Conservation (phyloP, 2,888 invertebrate genomes). For the Chloroclysta siterata region DNA sequence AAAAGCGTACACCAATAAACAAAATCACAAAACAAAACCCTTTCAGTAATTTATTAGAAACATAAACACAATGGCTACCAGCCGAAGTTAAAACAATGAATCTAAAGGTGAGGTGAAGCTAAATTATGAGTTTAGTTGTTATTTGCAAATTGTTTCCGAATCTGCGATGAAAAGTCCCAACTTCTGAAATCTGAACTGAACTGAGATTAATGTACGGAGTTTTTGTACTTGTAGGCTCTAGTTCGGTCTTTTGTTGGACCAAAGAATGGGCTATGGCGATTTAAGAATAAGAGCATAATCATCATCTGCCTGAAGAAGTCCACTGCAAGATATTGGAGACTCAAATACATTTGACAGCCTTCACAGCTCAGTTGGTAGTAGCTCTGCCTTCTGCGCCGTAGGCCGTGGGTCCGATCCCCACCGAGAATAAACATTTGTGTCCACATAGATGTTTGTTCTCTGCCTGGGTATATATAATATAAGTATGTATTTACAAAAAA, state of each 20-base stretch:
- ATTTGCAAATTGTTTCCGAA: conserved; percentile 77
- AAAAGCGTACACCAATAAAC: background rate
- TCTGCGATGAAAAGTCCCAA: conserved; percentile 63
- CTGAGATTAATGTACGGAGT: conserved; percentile 75
- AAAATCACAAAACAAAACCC: conserved; percentile 12
- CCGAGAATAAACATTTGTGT: no score
- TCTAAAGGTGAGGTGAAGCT: conserved; percentile 60
- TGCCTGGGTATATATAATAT: no score
- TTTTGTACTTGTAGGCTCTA: conserved; percentile 41
- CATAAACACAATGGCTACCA: conserved; percentile 29
- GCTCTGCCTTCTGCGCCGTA: no score
- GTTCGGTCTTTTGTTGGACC: background rate
- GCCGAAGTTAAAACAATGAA: conserved; percentile 54
- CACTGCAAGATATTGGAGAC: no score
- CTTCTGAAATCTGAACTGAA: conserved; percentile 72
- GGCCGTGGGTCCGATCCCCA: no score
- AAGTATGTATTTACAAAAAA: no score
- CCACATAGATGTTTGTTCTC: no score
- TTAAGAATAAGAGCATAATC: no score
- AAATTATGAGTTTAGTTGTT: conserved; percentile 78
- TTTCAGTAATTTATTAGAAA: conserved; percentile 37
- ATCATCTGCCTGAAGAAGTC: no score
- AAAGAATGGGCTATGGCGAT: background rate
- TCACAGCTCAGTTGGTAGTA: no score
- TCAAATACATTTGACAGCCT: no score